Base-by-base conservation (phyloP, 2,113 vertebrate species). In the Microcebus ravelobensis region DNA sequence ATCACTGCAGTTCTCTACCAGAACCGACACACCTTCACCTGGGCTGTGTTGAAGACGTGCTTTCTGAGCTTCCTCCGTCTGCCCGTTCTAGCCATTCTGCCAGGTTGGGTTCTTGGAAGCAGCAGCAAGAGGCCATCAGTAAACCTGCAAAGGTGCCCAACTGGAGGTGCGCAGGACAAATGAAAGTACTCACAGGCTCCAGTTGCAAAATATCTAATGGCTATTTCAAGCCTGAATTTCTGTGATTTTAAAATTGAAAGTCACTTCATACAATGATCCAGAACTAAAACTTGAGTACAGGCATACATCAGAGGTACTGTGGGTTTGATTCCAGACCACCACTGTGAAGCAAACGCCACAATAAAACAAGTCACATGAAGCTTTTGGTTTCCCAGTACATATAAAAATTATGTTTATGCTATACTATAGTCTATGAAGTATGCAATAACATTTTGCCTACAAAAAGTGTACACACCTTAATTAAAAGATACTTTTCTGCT, bases 11-110 rank as follows among this genome's bases (percentile, higher is more conserved):
- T 45, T 48, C 2, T 39, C 0, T 29, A 8, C 36, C 8, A 59
- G n/a, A 39, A 15, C 50, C 2, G 1, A 36, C 65, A 1, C 29
- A 67, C 82, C 42, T 84, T 14, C 8, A 42, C 42, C 31, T 23
- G 61, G 57, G 15, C 59, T 17, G 36, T 82, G n/a, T n/a, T 25
- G 6, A 29, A 18, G n/a, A 57, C 8, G 1, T 13, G 70, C 48
- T 15, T 0, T 15, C 29, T 13, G 21, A 0, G 3, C 8, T 34
- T 48, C 42, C 23, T 3, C 8, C 31, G 21, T 7, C 50, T 0
- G 5, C 20, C 65, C 13, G 31, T 1, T 0, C 42, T 50, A 6
- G 17, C 34, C 29, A 21, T 31, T 18, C 34, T 8, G 18, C 25
- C 34, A 42, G 25, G 67, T 27, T 10, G 20, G 18, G n/a, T 50